A percentile compares a stretch with the other conserved stretches of the same genome.
Conservation (phyloP, 2,888 invertebrate species). For the Gibbula magus region DNA sequence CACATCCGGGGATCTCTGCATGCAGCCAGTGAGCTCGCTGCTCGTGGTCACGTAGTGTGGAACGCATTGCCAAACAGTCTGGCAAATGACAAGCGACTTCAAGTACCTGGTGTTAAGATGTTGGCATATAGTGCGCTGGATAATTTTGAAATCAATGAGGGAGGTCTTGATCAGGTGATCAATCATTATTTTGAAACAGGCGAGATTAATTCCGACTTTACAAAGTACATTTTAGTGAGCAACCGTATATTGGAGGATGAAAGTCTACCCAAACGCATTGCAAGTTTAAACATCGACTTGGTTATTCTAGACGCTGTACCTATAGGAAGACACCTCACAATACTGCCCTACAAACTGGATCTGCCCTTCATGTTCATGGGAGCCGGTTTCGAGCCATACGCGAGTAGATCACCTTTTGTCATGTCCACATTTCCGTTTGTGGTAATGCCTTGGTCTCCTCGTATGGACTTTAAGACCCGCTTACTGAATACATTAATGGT, state of each 20-base stretch:
- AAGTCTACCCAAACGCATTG: background rate
- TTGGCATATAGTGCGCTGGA: background rate
- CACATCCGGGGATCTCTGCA: background rate
- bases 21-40: background rate
- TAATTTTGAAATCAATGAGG: background rate
- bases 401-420: background rate
- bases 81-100: too few species aligned
- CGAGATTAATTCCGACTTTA: background rate
- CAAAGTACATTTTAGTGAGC: background rate
- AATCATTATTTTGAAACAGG: background rate
- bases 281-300: constrained; percentile 32
- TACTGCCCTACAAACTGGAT: constrained; percentile 32
- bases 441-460: background rate
- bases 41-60: background rate
- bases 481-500: constrained; percentile 2
- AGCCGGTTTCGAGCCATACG: background rate
- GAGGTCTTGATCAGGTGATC: background rate
- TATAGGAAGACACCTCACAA: background rate
- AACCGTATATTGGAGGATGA: background rate
- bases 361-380: constrained; percentile 34
- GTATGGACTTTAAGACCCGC: constrained; percentile 22
- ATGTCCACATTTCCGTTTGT: constrained; percentile 5
- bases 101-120: background rate
- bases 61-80: background rate
- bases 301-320: constrained; percentile 33